A percentile compares a stretch with the other conserved stretches of the same genome.
Evolutionary conservation across 2,888 invertebrate species (phyloP).

Genomic region (Azorinus chamasolen): DNA sequence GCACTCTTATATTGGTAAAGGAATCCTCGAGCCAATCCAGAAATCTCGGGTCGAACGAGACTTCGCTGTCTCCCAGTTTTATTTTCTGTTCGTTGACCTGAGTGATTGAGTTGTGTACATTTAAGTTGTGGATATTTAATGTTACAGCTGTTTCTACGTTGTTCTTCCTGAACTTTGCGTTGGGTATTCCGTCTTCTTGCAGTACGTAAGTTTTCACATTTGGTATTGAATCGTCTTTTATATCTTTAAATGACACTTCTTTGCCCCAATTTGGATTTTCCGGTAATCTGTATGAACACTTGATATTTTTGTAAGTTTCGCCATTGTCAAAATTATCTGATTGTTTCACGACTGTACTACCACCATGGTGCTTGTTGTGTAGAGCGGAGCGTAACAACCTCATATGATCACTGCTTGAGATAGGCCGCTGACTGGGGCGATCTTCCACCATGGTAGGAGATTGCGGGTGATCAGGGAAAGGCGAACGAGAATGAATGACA

Average conservation of each 20-base stretch:
- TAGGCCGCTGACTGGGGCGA: constrained; percentile 28
- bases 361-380: constrained; percentile 55
- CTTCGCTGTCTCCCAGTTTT: constrained; percentile 59
- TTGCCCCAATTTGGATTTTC: constrained; percentile 68
- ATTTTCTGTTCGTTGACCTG: constrained; percentile 58
- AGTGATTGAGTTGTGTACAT: constrained; percentile 69
- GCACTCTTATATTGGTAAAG: constrained; percentile 31
- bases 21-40: constrained; percentile 69
- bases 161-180: constrained; percentile 56
- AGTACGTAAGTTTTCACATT: constrained; percentile 72
- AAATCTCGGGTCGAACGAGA: constrained; percentile 64
- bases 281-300: constrained; percentile 66
- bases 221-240: constrained; percentile 67
- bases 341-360: constrained; percentile 25
- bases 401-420: constrained; percentile 49
- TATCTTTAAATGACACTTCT: constrained; percentile 66
- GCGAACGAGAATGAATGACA: constrained; percentile 51
- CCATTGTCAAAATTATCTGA: constrained; percentile 31
- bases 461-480: constrained; percentile 35
- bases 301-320: constrained; percentile 56
- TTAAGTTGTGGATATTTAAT: constrained; percentile 67
- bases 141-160: constrained; percentile 57
- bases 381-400: constrained; percentile 57
- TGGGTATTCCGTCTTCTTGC: constrained; percentile 48
- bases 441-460: constrained; percentile 22